Evolutionary conservation across 2,113 vertebrate species (phyloP).

Genomic region (Bufo bufo): DNA sequence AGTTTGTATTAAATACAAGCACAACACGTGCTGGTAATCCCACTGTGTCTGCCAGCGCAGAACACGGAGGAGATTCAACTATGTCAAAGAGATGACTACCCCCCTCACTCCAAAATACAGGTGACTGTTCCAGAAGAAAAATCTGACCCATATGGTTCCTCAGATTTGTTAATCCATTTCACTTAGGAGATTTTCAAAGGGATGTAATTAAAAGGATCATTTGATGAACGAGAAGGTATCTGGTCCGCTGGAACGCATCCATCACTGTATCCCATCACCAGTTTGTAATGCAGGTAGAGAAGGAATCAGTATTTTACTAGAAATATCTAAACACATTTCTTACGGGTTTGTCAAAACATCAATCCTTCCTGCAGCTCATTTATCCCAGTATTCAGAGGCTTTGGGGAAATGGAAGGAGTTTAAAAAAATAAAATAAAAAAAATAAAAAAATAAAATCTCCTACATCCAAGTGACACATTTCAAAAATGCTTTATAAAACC

Average conservation of each 20-base stretch:
- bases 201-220: constrained; percentile 43
- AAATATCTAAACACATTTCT: not conserved
- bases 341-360: not conserved
- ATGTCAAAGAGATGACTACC: not conserved
- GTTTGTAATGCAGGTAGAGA: not conserved
- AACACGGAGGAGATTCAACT: not conserved
- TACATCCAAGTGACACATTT: not conserved
- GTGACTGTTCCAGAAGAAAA: constrained; percentile 43
- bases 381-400: not conserved
- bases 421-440: no score
- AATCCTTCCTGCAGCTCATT: not conserved
- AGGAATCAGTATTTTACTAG: not conserved
- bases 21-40: not conserved
- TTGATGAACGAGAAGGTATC: constrained; percentile 47
- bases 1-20: not conserved
- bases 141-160: constrained; percentile 48
- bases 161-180: constrained; percentile 43
- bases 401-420: not conserved
- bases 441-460: no score
- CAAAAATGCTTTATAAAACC: not conserved
- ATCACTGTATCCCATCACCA: constrained; percentile 27
- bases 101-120: not conserved
- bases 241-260: constrained; percentile 10
- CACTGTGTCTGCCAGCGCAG: not conserved
- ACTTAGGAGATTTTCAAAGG: constrained; percentile 39